phyloP scores from a whole-genome alignment of 2,797 vertebrate species.

The Chrysocyon brachyurus region DNA sequence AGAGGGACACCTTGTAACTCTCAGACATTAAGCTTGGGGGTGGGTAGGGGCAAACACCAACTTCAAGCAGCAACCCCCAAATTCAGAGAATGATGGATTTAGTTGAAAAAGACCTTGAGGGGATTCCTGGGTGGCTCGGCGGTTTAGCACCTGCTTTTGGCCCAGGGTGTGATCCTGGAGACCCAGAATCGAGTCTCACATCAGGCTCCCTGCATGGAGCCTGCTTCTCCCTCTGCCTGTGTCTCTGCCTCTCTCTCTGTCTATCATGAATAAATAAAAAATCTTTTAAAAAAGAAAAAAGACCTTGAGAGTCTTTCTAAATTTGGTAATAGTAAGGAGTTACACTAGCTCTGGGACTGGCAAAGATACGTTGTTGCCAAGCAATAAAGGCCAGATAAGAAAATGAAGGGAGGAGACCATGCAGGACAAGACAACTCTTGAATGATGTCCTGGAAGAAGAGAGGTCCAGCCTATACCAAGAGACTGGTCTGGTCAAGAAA shows the following conservation, averaged over 20 bases:
- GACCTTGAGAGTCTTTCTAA: constrained; percentile 16
- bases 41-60: not conserved
- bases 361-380: not conserved
- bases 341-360: not conserved
- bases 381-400: not conserved
- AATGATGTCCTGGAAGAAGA: not conserved
- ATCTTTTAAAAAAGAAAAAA: not conserved
- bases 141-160: too few species aligned
- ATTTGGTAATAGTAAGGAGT: not conserved
- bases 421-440: not conserved
- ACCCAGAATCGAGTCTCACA: too few species aligned
- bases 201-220: too few species aligned
- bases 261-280: too few species aligned
- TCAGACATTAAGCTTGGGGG: not conserved
- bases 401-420: constrained; percentile 5
- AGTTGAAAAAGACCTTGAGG: not conserved
- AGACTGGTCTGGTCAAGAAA: not conserved
- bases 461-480: not conserved
- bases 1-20: not conserved
- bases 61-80: not conserved
- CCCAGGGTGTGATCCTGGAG: too few species aligned
- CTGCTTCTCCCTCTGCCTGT: too few species aligned
- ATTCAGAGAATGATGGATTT: not conserved
- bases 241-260: too few species aligned
- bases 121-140: too few species aligned